A percentile compares a stretch with the other conserved stretches of the same genome.
Evolutionary conservation across 2,888 invertebrate genomes (phyloP).

Genomic region (Hyles lineata): DNA sequence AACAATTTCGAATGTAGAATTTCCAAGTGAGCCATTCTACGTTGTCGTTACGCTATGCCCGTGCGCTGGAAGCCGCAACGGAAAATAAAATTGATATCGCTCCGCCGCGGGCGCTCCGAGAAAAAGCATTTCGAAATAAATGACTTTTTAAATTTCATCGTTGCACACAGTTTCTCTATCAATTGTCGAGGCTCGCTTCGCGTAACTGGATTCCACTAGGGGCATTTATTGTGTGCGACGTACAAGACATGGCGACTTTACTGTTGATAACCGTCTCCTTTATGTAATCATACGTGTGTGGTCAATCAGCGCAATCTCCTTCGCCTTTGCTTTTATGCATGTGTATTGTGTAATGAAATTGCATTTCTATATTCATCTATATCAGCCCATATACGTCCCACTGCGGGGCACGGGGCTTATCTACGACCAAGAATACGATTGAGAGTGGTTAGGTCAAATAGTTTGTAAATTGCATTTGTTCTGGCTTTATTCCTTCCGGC

Average conservation of each 20-base stretch:
- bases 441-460: too few species aligned
- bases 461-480: background rate
- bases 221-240: conserved; percentile 82
- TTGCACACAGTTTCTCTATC: conserved; percentile 85
- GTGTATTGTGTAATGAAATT: background rate
- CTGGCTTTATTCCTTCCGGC: background rate
- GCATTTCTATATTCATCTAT: too few species aligned
- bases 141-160: conserved; percentile 85
- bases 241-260: conserved; percentile 76
- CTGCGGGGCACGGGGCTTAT: too few species aligned
- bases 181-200: conserved; percentile 81
- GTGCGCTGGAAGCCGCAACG: conserved; percentile 70
- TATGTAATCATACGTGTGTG: conserved; percentile 20
- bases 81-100: conserved; percentile 84
- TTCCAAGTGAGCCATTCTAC: conserved; percentile 48
- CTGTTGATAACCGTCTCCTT: conserved; percentile 43
- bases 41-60: conserved; percentile 52
- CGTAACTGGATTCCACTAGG: conserved; percentile 80
- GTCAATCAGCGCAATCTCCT: conserved; percentile 54
- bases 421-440: too few species aligned
- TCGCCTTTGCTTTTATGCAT: conserved; percentile 10
- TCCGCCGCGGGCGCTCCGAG: conserved; percentile 79
- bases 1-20: conserved; percentile 37
- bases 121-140: conserved; percentile 85
- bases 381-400: too few species aligned